phyloP scores from a whole-genome alignment of 2,797 vertebrate genomes.

The Neosilurus mollespiculum region DNA sequence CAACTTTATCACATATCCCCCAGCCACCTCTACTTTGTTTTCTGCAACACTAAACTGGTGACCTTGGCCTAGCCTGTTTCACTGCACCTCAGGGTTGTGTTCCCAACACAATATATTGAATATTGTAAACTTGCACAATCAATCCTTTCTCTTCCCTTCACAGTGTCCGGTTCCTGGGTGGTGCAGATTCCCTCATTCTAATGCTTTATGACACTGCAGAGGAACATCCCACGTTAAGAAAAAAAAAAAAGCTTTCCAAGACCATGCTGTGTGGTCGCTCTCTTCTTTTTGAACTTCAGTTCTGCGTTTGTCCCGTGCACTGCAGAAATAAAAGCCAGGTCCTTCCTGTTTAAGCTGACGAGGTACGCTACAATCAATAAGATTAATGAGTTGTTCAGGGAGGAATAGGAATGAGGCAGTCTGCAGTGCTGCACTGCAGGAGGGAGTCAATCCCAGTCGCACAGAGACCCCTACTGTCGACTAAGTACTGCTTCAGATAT shows the following conservation, averaged over 20 bases:
- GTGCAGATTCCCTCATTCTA: not conserved
- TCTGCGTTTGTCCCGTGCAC: constrained; percentile 46
- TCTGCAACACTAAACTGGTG: constrained; percentile 1
- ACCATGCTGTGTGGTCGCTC: constrained; percentile 25
- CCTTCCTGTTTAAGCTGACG: constrained; percentile 50
- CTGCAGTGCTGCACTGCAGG: constrained; percentile 58
- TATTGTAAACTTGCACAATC: constrained; percentile 18
- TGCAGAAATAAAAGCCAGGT: constrained; percentile 51
- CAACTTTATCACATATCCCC: not conserved
- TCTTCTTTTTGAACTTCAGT: constrained; percentile 35
- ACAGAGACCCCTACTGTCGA: constrained; percentile 57
- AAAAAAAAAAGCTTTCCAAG: constrained; percentile 1
- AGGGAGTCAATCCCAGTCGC: constrained; percentile 32
- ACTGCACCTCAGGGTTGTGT: not conserved
- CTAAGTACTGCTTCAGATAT: constrained; percentile 12
- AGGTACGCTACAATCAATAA: constrained; percentile 53
- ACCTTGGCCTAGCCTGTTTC: constrained; percentile 27
- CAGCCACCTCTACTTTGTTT: not conserved
- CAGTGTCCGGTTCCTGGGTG: not conserved
- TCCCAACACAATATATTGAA: not conserved
- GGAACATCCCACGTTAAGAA: constrained; percentile 29
- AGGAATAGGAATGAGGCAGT: constrained; percentile 47
- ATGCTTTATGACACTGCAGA: constrained; percentile 47
- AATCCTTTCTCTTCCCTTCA: not conserved
- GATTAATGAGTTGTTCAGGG: constrained; percentile 55